Evolutionary conservation across 2,888 invertebrate species (phyloP).

Genomic region (Dryococelus australis): DNA sequence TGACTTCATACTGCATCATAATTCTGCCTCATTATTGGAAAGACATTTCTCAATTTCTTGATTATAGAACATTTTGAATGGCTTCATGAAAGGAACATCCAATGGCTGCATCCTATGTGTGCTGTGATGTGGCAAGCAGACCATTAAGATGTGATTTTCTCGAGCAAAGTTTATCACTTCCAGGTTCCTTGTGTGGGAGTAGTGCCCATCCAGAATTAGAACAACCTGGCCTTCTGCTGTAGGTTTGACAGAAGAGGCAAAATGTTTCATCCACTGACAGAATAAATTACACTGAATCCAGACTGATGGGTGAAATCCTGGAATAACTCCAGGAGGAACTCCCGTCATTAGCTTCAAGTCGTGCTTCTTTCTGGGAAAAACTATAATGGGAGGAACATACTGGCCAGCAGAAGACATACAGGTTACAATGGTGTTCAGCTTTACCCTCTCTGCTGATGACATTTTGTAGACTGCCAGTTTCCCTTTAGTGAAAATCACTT

Average conservation of each 20-base stretch:
- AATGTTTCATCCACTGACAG: too few relatives aligned
- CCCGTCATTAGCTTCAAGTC: slow-evolving; percentile 52
- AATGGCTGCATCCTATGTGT: slow-evolving; percentile 20
- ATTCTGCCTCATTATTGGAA: slow-evolving; percentile 28
- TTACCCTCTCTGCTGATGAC: slow-evolving; percentile 54
- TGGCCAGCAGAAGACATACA: slow-evolving; percentile 52
- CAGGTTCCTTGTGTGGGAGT: slow-evolving; percentile 46
- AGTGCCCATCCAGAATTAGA: slow-evolving; percentile 49
- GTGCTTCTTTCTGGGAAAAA: slow-evolving; percentile 53
- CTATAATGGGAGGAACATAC: slow-evolving; percentile 53
- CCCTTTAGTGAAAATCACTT: slow-evolving; percentile 52
- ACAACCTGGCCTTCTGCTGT: slow-evolving; percentile 48
- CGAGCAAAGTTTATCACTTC: slow-evolving; percentile 48
- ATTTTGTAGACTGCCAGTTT: slow-evolving; percentile 52
- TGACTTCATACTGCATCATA: slow-evolving; percentile 34
- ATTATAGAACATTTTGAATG: slow-evolving; percentile 39
- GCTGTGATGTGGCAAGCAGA: slow-evolving; percentile 32
- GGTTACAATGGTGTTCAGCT: slow-evolving; percentile 50
- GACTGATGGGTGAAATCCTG: slow-evolving; percentile 50
- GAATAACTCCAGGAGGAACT: slow-evolving; percentile 51
- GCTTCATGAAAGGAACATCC: slow-evolving; percentile 40
- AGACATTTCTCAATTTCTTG: slow-evolving; percentile 35
- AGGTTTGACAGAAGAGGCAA: too few relatives aligned
- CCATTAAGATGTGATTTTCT: too few relatives aligned
- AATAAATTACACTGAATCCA: slow-evolving; percentile 42